phyloP scores from a whole-genome alignment of 2,113 vertebrate species.

The Notarius quadriscutis region DNA sequence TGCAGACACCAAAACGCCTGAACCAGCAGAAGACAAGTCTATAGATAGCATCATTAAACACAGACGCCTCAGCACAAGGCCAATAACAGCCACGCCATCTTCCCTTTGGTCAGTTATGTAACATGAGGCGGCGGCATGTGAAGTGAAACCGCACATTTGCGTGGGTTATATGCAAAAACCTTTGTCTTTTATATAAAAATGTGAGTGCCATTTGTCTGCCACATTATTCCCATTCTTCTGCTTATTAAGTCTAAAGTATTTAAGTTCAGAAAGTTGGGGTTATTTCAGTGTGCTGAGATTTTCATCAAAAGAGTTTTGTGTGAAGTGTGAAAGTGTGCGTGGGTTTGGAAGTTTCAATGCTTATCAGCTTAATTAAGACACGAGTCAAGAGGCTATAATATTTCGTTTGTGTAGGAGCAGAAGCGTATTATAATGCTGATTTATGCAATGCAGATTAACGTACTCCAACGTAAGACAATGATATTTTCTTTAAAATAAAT shows the following conservation, averaged over 20 bases:
- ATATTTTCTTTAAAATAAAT: background rate
- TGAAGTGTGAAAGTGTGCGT: background rate
- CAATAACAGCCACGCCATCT: constrained; percentile 15
- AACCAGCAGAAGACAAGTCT: constrained; percentile 19
- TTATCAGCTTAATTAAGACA: constrained; percentile 22
- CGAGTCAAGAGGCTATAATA: background rate
- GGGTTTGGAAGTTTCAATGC: background rate
- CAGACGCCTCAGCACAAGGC: constrained; percentile 22
- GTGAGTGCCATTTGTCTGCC: background rate
- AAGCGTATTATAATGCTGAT: background rate
- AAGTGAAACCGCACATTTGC: background rate
- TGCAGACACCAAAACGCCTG: constrained; percentile 8
- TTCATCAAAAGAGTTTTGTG: background rate
- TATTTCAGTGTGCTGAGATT: background rate
- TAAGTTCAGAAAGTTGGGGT: background rate
- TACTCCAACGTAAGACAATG: background rate
- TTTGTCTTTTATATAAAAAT: background rate
- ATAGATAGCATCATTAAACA: constrained; percentile 36
- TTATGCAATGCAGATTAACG: background rate
- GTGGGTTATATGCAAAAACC: background rate
- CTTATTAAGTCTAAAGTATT: background rate
- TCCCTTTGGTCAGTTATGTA: constrained; percentile 13
- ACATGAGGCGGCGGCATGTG: background rate
- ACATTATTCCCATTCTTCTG: background rate
- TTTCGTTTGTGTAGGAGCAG: background rate